These are phyloP conservation scores for Psittacula cyanocephala DNA, from an alignment of 2,113 vertebrate genomes.

Conservation along the genomic window DNA sequence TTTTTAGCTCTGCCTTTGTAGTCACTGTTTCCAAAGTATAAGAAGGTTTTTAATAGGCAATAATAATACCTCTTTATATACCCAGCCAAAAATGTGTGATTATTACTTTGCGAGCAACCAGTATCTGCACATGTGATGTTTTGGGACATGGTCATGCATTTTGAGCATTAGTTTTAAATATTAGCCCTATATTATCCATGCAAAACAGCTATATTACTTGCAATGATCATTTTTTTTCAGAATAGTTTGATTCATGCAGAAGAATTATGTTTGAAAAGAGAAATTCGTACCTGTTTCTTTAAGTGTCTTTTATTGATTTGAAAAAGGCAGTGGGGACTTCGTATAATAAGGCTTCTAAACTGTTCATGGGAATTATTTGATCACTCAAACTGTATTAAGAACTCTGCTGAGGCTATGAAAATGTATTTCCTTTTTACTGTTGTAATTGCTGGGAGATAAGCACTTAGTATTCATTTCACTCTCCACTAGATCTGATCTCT, in stretches of 20 bases:
- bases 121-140: no score
- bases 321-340: neutral
- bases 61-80: neutral
- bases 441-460: constrained; percentile 38
- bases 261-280: neutral
- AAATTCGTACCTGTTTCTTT: neutral
- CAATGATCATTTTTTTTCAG: neutral
- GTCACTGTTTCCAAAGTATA: neutral
- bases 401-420: constrained; percentile 37
- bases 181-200: neutral
- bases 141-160: neutral
- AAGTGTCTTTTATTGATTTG: neutral
- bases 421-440: neutral
- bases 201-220: neutral
- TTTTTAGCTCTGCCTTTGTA: neutral
- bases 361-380: constrained; percentile 11
- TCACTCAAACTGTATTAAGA: neutral
- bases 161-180: neutral
- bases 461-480: constrained; percentile 28
- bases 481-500: neutral
- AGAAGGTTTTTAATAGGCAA: neutral
- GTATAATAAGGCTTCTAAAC: neutral
- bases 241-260: neutral
- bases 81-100: neutral
- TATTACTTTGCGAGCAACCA: neutral